These are phyloP conservation scores for Takifugu ocellatus DNA, from an alignment of 2,797 vertebrate species.

Conservation along the genomic window DNA sequence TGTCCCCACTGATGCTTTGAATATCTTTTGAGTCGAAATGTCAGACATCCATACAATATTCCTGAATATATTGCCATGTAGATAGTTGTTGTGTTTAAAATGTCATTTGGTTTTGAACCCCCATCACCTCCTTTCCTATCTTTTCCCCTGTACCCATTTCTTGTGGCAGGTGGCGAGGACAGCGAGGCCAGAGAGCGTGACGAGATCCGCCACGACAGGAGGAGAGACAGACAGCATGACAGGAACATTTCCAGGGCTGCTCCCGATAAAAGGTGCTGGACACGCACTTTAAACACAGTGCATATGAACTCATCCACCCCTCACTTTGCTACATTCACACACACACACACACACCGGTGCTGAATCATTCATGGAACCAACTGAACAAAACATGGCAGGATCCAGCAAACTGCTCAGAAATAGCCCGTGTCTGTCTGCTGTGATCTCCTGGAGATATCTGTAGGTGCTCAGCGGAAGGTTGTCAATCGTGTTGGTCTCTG, in stretches of 20 bases:
- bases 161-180: slow-evolving; percentile 81
- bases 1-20: slow-evolving; percentile 21
- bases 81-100: background rate
- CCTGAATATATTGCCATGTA: background rate
- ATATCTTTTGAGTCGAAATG: slow-evolving; percentile 10
- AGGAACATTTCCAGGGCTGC: slow-evolving; percentile 93
- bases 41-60: background rate
- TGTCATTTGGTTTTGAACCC: slow-evolving; percentile 8
- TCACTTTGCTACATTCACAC: background rate
- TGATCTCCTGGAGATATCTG: slow-evolving; percentile 9
- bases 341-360: slow-evolving; percentile 18
- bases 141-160: slow-evolving; percentile 2
- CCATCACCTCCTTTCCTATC: slow-evolving; percentile 1
- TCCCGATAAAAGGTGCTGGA: slow-evolving; percentile 91
- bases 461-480: slow-evolving; percentile 16
- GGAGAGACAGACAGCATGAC: slow-evolving; percentile 95
- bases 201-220: slow-evolving; percentile 91
- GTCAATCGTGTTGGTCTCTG: slow-evolving; percentile 28
- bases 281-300: slow-evolving; percentile 44
- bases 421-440: slow-evolving; percentile 27
- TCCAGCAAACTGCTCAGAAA: slow-evolving; percentile 15
- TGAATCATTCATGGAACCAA: slow-evolving; percentile 55
- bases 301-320: slow-evolving; percentile 26
- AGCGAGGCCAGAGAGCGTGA: slow-evolving; percentile 90
- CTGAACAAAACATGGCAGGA: slow-evolving; percentile 39